Percentiles rank a stretch among this genome's conserved stretches.
These are phyloP conservation scores for Lerema accius DNA, from an alignment of 1,140 invertebrate genomes.

Conservation along the genomic window DNA sequence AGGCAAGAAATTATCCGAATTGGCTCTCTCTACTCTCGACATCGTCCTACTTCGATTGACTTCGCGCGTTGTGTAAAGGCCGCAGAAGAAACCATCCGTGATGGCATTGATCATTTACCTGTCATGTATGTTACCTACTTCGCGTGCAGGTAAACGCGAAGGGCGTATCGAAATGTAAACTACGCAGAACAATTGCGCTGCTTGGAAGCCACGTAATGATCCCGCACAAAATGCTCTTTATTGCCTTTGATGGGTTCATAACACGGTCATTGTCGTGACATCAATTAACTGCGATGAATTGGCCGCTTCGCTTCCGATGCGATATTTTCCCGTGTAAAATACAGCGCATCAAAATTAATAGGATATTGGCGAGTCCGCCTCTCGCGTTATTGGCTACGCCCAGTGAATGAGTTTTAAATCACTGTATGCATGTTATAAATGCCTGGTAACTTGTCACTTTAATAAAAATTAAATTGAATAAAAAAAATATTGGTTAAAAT, in stretches of 20 bases:
- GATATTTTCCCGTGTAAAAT: slow-evolving; percentile 54
- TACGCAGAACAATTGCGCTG: slow-evolving; percentile 24
- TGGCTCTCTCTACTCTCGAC: neutral
- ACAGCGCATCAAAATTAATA: slow-evolving; percentile 54
- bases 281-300: slow-evolving; percentile 62
- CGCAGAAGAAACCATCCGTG: neutral
- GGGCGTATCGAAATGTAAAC: slow-evolving; percentile 15
- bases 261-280: slow-evolving; percentile 62
- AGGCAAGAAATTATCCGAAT: too few relatives aligned
- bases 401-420: slow-evolving; percentile 29
- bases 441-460: neutral
- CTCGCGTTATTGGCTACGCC: slow-evolving; percentile 41
- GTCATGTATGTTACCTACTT: slow-evolving; percentile 2
- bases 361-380: slow-evolving; percentile 39
- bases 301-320: slow-evolving; percentile 43
- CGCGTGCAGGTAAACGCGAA: slow-evolving; percentile 1
- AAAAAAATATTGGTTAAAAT: too few relatives aligned
- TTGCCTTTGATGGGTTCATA: slow-evolving; percentile 60
- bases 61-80: neutral
- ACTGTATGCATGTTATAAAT: slow-evolving; percentile 18
- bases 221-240: slow-evolving; percentile 50
- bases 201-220: slow-evolving; percentile 34
- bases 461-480: too few relatives aligned
- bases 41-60: slow-evolving; percentile 1
- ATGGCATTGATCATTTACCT: neutral